Conservation (phyloP, 2,113 vertebrate genomes). For the Hemiscyllium ocellatum region DNA sequence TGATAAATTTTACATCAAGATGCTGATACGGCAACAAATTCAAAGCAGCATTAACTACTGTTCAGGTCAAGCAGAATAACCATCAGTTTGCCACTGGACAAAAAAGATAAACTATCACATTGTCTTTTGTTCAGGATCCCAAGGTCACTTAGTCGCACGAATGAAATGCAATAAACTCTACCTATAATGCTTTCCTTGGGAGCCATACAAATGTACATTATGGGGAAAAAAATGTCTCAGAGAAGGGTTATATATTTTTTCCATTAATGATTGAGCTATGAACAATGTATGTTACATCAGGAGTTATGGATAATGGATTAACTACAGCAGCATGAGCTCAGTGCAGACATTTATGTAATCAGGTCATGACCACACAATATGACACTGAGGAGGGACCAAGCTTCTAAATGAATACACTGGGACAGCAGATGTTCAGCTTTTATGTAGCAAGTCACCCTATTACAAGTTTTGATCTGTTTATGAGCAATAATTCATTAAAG, state of each 20-base stretch:
- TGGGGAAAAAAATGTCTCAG: neutral
- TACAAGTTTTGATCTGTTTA: conserved; percentile 35
- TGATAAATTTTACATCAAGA: conserved; percentile 23
- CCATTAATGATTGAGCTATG: conserved; percentile 5
- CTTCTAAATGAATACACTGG: conserved; percentile 31
- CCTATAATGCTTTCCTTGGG: neutral
- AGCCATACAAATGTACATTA: conserved; percentile 11
- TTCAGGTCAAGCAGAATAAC: conserved; percentile 3
- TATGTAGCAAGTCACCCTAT: conserved; percentile 27
- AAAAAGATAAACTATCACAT: conserved; percentile 1
- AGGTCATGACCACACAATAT: conserved; percentile 34
- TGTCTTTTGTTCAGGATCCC: conserved; percentile 29
- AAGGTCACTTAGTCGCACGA: neutral
- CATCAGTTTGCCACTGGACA: neutral
- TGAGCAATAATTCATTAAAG: conserved; percentile 21
- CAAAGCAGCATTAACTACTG: neutral
- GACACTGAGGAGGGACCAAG: conserved; percentile 18
- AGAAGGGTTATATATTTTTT: conserved; percentile 13
- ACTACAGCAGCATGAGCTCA: conserved; percentile 12
- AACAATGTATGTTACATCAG: conserved; percentile 23
- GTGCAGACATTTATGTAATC: conserved; percentile 35
- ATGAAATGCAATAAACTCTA: neutral
- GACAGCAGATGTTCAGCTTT: conserved; percentile 34
- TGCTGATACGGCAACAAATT: neutral
- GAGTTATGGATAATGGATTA: conserved; percentile 25